These are phyloP conservation scores for Atherinosoma microstoma DNA, from an alignment of 2,797 vertebrate species.

Conservation along the genomic window DNA sequence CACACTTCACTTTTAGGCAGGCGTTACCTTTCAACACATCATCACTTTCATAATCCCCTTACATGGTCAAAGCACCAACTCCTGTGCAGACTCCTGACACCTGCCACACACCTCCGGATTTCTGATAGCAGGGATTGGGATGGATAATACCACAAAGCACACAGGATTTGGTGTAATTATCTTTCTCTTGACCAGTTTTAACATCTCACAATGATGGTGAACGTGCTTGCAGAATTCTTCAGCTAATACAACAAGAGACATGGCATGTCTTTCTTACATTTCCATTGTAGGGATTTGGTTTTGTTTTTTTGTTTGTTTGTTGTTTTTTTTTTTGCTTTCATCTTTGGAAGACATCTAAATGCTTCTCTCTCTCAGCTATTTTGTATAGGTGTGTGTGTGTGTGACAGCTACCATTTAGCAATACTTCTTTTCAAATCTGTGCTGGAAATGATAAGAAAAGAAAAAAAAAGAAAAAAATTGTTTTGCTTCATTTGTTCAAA, in stretches of 20 bases:
- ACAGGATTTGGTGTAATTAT: conserved; percentile 64
- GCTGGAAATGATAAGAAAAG: conserved; percentile 33
- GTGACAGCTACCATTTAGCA: conserved; percentile 35
- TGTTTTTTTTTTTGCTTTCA: conserved; percentile 37
- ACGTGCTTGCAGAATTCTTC: conserved; percentile 39
- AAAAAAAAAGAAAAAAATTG: conserved; percentile 39
- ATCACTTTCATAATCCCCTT: conserved; percentile 85
- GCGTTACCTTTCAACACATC: conserved; percentile 81
- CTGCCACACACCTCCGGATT: conserved; percentile 62
- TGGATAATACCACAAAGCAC: conserved; percentile 65
- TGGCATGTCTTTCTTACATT: conserved; percentile 9
- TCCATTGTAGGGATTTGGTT: conserved; percentile 16
- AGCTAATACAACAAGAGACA: conserved; percentile 23
- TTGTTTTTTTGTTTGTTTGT: neutral
- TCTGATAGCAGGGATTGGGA: conserved; percentile 70
- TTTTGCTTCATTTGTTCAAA: conserved; percentile 63
- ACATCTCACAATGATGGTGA: conserved; percentile 28
- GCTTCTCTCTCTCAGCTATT: conserved; percentile 31
- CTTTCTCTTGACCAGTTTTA: conserved; percentile 58
- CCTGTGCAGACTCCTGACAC: conserved; percentile 68
- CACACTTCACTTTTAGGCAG: conserved; percentile 80
- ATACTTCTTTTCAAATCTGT: conserved; percentile 28
- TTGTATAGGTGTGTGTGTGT: neutral
- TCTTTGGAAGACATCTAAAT: conserved; percentile 13
- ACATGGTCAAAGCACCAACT: conserved; percentile 75